Evolutionary conservation across 1,140 invertebrate genomes (phyloP).

Genomic region (Pseudomyrmex concolor): DNA sequence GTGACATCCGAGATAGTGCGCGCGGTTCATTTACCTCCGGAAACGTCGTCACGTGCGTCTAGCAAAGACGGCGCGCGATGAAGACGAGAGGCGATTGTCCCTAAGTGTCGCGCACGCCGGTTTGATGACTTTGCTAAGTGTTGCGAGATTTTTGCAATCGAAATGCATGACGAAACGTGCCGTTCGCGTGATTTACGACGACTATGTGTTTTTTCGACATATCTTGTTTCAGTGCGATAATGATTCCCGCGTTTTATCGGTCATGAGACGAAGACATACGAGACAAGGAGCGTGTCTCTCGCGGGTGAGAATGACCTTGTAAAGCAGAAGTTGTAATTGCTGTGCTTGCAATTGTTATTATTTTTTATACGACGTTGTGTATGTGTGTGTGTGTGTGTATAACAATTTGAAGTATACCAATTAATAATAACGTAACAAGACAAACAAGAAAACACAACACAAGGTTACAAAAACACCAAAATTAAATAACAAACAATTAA

Average conservation of each 20-base stretch:
- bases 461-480: too few species aligned
- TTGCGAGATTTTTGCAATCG: constrained; percentile 21
- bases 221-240: not conserved
- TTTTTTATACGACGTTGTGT: too few species aligned
- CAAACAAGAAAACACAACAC: too few species aligned
- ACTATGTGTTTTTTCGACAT: constrained; percentile 19
- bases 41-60: constrained; percentile 69
- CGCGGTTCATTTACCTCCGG: constrained; percentile 51
- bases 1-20: constrained; percentile 20
- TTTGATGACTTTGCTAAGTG: constrained; percentile 32
- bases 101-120: not conserved
- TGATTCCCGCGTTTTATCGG: constrained; percentile 19
- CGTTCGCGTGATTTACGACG: not conserved
- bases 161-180: constrained; percentile 46
- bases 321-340: not conserved
- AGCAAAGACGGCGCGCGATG: too few species aligned
- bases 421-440: too few species aligned
- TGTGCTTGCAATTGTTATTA: not conserved
- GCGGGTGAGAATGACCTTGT: constrained; percentile 27
- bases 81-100: constrained; percentile 6
- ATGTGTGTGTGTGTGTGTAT: too few species aligned
- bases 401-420: too few species aligned
- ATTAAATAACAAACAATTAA: not conserved
- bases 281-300: not conserved
- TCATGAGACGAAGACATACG: constrained; percentile 48